Percentiles rank a stretch among this genome's conserved stretches.
These are phyloP conservation scores for Perizoma flavofasciatum DNA, from an alignment of 2,888 invertebrate genomes.

Conservation along the genomic window DNA sequence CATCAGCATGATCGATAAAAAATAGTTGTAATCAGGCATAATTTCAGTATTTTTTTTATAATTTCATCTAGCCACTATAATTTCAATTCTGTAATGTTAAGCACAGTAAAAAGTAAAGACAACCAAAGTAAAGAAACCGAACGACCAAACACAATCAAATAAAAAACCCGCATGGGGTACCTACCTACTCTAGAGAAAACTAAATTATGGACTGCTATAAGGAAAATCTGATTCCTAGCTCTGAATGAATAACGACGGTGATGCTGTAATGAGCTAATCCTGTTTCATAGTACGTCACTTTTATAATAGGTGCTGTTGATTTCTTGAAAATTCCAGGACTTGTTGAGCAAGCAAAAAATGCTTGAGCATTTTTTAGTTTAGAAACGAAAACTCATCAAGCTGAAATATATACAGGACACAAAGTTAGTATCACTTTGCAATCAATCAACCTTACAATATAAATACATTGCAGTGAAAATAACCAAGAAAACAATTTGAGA, in stretches of 20 bases:
- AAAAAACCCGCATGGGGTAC: no score
- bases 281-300: background rate
- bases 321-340: no score
- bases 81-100: no score
- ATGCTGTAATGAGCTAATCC: slow-evolving; percentile 8
- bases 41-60: no score
- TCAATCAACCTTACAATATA: background rate
- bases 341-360: no score
- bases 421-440: background rate
- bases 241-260: slow-evolving; percentile 12
- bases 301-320: background rate
- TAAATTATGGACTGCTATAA: slow-evolving; percentile 3
- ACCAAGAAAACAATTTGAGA: background rate
- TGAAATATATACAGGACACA: background rate
- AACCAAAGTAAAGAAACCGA: no score
- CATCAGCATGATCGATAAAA: no score
- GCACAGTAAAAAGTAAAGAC: no score
- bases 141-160: background rate
- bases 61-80: no score
- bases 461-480: background rate
- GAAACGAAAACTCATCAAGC: background rate
- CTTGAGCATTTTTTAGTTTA: no score
- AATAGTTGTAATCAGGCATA: no score
- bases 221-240: slow-evolving; percentile 11
- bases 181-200: background rate